Evolutionary conservation across 2,797 vertebrate genomes (phyloP).

Genomic region (Xiphophorus birchmanni): DNA sequence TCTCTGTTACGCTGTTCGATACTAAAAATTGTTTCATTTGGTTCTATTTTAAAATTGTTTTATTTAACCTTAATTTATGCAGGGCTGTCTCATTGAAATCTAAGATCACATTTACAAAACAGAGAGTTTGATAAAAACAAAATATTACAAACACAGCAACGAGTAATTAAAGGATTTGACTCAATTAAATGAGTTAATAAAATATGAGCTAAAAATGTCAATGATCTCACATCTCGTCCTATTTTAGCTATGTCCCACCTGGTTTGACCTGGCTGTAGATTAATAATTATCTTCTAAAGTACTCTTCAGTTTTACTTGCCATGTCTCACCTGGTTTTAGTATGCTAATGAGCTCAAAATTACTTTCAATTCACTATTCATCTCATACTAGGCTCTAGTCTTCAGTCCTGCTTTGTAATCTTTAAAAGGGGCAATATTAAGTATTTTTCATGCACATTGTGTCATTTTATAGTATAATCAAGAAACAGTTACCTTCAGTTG

Average conservation of each 20-base stretch:
- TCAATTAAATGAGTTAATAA: no score
- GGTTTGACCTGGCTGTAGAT: background rate
- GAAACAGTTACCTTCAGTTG: background rate
- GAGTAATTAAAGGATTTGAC: no score
- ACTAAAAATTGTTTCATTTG: no score
- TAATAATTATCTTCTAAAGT: background rate
- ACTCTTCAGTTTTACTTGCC: background rate
- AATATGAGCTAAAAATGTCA: no score
- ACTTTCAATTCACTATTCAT: background rate
- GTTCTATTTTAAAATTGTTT: no score
- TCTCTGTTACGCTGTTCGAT: background rate
- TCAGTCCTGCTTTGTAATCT: background rate
- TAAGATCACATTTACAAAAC: no score
- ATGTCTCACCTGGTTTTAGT: background rate
- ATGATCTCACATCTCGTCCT: background rate
- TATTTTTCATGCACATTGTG: no score
- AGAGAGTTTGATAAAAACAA: no score
- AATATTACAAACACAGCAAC: no score
- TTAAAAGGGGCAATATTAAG: background rate
- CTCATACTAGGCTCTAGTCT: background rate
- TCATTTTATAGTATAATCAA: no score
- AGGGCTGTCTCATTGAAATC: no score
- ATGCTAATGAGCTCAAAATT: background rate
- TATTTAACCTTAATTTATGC: no score
- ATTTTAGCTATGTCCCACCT: background rate